Evolutionary conservation across 1,140 invertebrate genomes (phyloP).

Genomic region (Mesaphorura yosii): DNA sequence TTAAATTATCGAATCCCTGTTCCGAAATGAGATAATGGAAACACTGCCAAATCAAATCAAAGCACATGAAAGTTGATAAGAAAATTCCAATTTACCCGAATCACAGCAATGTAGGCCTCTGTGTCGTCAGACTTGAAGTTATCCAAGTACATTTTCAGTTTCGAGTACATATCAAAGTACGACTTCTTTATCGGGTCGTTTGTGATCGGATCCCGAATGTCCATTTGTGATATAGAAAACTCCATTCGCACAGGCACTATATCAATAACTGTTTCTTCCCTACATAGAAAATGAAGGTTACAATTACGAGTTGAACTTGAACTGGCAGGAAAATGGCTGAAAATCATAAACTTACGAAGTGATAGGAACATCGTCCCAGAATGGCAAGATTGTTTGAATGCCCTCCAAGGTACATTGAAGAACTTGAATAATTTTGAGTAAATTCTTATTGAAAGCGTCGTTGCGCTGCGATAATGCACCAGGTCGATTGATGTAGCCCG

Average conservation of each 20-base stretch:
- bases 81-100: slow-evolving; percentile 38
- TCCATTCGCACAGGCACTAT: slow-evolving; percentile 3
- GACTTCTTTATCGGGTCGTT: slow-evolving; percentile 25
- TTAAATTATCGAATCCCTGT: slow-evolving; percentile 24
- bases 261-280: slow-evolving; percentile 21
- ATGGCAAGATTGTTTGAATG: slow-evolving; percentile 45
- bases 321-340: neutral
- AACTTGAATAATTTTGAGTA: slow-evolving; percentile 20
- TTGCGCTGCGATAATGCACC: slow-evolving; percentile 4
- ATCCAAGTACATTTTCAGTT: slow-evolving; percentile 20
- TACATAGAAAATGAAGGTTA: neutral
- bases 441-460: slow-evolving; percentile 17
- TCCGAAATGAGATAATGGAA: too few species aligned
- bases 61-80: neutral
- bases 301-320: too few species aligned
- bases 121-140: slow-evolving; percentile 54
- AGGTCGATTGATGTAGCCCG: slow-evolving; percentile 8
- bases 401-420: slow-evolving; percentile 21
- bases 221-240: slow-evolving; percentile 18
- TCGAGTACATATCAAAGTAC: slow-evolving; percentile 24
- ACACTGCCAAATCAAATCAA: neutral
- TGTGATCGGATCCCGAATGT: slow-evolving; percentile 15
- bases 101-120: slow-evolving; percentile 51
- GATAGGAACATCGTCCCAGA: slow-evolving; percentile 47
- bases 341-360: slow-evolving; percentile 39